Evolutionary conservation across 2,888 invertebrate genomes (phyloP), one percentile per base, ranked within the genome.

Genomic region (Rhamnusium bicolor): DNA sequence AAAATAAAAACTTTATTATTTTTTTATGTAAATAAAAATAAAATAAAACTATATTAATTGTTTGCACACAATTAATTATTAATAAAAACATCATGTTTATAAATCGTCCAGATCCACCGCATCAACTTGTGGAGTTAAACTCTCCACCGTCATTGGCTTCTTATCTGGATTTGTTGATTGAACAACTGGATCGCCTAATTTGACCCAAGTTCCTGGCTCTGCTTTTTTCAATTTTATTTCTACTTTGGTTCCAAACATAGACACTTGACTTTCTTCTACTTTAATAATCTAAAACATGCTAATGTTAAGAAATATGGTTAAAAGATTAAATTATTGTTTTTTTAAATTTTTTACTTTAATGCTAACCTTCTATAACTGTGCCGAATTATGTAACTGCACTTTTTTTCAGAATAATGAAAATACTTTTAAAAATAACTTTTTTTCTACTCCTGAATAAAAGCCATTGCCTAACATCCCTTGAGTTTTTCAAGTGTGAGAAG

Each of bases 201-300:
- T 92, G 8, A 91, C 86, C 98, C 98, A 98, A 14, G 92, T 92
- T 1, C 95, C 94, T 0, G 94, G 92, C 83, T 96, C 96, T 0
- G 92, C 93, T 88, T 99, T 99, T 80, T 92, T 94, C 84, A 99
- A 87, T 84, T 94, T 96, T 21, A 99, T 94, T 89, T 99, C 98
- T 29, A 98, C 92, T 91, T 99, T 99, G 12, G 96, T 94, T 12
- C 94, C 94, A 81, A 93, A 90, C 94, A 98, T 95, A 49, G 92
- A 92, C 0, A 93, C 95, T 77, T 89, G 91, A 84, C 95, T 94
- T 67, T 91, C 90, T 49, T 89, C 90, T 0, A 96, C 92, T 84
- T 94, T 91, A 49, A 98, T 91, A 29, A 96, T 90, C 98, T 98
- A 86, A 32, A 90, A 83, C 75, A 72, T 40, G 40, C 4, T 40